These are phyloP conservation scores for Sebastes hopkinsi DNA, from an alignment of 2,797 vertebrate genomes.

Conservation along the genomic window DNA sequence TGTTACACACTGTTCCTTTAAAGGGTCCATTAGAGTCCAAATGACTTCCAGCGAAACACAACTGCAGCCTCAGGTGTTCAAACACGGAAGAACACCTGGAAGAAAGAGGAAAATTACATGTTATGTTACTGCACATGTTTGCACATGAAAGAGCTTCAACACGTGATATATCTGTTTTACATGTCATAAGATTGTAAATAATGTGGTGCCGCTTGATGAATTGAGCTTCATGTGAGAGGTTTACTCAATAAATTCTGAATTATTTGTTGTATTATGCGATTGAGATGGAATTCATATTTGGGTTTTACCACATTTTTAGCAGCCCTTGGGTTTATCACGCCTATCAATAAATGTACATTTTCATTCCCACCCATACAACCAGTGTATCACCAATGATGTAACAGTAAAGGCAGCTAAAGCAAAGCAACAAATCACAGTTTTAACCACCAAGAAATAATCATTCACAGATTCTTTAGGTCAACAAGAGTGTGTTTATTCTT, in stretches of 20 bases:
- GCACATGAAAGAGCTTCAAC: no score
- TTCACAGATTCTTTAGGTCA: conserved; percentile 23
- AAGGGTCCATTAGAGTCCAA: no score
- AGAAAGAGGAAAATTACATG: no score
- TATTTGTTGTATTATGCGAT: background rate
- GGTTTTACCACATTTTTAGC: background rate
- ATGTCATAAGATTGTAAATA: background rate
- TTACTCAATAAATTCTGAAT: background rate
- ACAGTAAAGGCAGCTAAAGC: background rate
- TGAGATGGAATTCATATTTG: background rate
- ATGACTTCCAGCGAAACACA: no score
- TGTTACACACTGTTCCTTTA: no score
- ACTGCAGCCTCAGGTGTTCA: no score
- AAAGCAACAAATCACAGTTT: conserved; percentile 1
- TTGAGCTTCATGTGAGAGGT: background rate
- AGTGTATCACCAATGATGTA: background rate
- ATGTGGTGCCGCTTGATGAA: background rate
- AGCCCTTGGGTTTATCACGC: background rate
- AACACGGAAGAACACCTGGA: no score
- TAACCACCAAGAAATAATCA: conserved; percentile 10
- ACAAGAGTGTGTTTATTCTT: conserved; percentile 62
- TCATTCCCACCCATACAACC: background rate
- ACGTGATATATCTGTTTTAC: background rate
- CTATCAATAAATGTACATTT: background rate
- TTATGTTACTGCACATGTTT: no score